Evolutionary conservation across 2,113 vertebrate species (phyloP).

Genomic region (Callopanchax toddi): DNA sequence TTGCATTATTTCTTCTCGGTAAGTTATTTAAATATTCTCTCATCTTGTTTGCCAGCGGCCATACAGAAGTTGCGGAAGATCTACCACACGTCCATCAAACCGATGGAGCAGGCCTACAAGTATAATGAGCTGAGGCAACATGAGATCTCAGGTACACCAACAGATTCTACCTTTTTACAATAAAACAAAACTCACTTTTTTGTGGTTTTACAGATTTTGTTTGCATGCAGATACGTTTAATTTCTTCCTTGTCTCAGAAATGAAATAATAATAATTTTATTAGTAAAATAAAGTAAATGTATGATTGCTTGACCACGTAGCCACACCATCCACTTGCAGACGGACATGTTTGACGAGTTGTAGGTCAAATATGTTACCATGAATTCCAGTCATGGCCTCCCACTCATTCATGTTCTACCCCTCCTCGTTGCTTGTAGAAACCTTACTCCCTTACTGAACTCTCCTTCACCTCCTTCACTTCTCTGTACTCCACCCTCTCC

Average conservation of each 20-base stretch:
- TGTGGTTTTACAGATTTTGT: constrained; percentile 46
- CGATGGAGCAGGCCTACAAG: constrained; percentile 96
- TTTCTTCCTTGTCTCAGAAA: background rate
- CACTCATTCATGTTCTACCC: constrained; percentile 40
- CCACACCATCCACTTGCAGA: constrained; percentile 10
- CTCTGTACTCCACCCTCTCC: constrained; percentile 43
- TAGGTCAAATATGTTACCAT: constrained; percentile 58
- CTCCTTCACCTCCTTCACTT: constrained; percentile 51
- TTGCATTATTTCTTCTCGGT: too few species aligned
- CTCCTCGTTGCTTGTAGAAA: constrained; percentile 49
- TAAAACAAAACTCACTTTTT: constrained; percentile 55
- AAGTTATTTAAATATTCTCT: too few species aligned
- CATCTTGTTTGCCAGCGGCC: constrained; percentile 74
- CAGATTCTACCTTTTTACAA: background rate
- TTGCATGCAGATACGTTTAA: constrained; percentile 14
- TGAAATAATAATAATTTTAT: background rate
- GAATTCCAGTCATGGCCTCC: constrained; percentile 22
- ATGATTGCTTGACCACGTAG: constrained; percentile 9
- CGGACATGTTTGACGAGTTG: constrained; percentile 59
- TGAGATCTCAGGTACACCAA: constrained; percentile 91
- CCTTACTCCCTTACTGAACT: constrained; percentile 58
- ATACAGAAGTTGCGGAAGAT: constrained; percentile 91
- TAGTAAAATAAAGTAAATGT: background rate
- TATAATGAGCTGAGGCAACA: constrained; percentile 98
- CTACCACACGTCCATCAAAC: constrained; percentile 94